Percentiles rank a stretch among this genome's conserved stretches.
These are phyloP conservation scores for Drosophila ezoana DNA, from an alignment of 2,888 invertebrate species.

Conservation along the genomic window DNA sequence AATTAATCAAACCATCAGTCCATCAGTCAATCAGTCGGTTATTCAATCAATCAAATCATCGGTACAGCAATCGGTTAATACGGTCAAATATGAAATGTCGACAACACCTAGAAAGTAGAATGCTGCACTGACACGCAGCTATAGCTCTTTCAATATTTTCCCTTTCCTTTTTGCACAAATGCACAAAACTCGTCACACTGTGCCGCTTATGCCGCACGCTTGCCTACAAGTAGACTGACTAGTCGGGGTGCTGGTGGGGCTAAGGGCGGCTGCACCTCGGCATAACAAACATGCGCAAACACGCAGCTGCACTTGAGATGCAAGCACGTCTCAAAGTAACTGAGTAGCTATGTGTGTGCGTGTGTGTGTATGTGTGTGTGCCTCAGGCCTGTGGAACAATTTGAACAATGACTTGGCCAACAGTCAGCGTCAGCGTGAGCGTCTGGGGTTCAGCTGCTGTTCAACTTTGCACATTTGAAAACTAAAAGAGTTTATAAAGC, in stretches of 20 bases:
- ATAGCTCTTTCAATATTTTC: background rate
- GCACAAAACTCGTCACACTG: slow-evolving; percentile 4
- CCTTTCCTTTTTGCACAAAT: background rate
- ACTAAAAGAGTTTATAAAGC: slow-evolving; percentile 54
- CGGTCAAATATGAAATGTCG: background rate
- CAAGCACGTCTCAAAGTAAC: slow-evolving; percentile 13
- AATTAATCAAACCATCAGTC: no score
- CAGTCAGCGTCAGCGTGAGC: slow-evolving; percentile 9
- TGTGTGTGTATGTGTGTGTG: slow-evolving; percentile 17
- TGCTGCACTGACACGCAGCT: background rate
- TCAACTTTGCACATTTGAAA: slow-evolving; percentile 46
- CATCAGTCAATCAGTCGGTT: no score
- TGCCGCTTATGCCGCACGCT: slow-evolving; percentile 1
- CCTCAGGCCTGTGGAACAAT: slow-evolving; percentile 37
- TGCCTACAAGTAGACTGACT: no score
- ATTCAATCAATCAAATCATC: no score
- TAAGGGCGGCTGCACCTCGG: slow-evolving; percentile 3
- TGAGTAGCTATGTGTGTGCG: slow-evolving; percentile 10
- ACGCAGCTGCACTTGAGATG: slow-evolving; percentile 45
- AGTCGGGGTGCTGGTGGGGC: no score
- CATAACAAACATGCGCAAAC: slow-evolving; percentile 52
- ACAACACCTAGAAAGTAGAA: background rate
- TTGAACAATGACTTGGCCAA: slow-evolving; percentile 49
- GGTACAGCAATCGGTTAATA: background rate
- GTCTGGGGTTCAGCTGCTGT: slow-evolving; percentile 39